These are phyloP conservation scores for Drymonia ruficornis DNA, from an alignment of 2,888 invertebrate species.

Conservation along the genomic window DNA sequence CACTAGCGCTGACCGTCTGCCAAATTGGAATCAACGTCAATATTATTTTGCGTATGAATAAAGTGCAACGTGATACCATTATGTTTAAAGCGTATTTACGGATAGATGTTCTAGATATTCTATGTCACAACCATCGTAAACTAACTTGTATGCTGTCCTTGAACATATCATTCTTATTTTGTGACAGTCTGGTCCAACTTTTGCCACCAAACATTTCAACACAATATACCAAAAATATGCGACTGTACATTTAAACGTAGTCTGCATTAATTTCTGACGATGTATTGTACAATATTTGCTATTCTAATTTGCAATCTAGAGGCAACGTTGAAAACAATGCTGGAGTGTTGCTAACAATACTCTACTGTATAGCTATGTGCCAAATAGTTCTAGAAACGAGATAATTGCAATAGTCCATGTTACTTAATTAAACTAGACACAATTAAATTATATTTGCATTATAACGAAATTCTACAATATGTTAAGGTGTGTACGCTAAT, in stretches of 20 bases:
- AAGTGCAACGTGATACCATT: not conserved
- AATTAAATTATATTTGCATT: not conserved
- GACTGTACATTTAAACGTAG: not conserved
- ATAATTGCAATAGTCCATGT: too few species aligned
- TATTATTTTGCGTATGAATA: not conserved
- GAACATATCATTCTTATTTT: not conserved
- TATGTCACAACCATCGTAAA: too few species aligned
- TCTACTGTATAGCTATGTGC: not conserved
- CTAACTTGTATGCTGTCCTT: not conserved
- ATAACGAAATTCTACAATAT: not conserved
- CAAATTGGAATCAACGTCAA: not conserved
- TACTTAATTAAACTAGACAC: too few species aligned
- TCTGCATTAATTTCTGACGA: not conserved
- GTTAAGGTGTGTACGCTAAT: not conserved
- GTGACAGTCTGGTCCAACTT: too few species aligned
- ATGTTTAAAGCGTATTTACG: too few species aligned
- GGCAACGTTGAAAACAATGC: not conserved
- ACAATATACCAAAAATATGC: too few species aligned
- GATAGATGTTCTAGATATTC: too few species aligned
- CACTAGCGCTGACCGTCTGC: not conserved
- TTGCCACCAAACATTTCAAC: too few species aligned
- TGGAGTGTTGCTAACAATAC: not conserved
- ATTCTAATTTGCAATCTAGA: not conserved
- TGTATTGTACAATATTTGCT: not conserved
- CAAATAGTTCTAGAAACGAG: too few species aligned